phyloP scores from a whole-genome alignment of 2,113 vertebrate genomes.

The cat (Felis catus) region F.catus_Fca126_mat1.0 CM031424.1:24202501-24203000 shows the following conservation, averaged over 20 bases:
- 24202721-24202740: background rate
- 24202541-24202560: background rate
- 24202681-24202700: background rate
- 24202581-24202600: background rate
- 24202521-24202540: background rate
- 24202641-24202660: background rate
- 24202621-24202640: background rate
- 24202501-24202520: constrained; percentile 24
- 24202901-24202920: background rate
- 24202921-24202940: background rate
- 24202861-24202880: background rate
- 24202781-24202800: background rate
- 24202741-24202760: background rate
- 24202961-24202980: background rate
- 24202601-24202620: background rate
- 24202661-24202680: background rate
- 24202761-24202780: background rate
- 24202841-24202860: background rate
- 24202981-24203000: background rate
- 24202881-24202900: background rate
- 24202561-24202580: background rate
- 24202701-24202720: background rate
- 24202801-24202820: background rate
- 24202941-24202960: background rate
- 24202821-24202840: background rate